Base-by-base conservation (phyloP, 2,113 vertebrate species). In the Actenoides lindsayi region DNA sequence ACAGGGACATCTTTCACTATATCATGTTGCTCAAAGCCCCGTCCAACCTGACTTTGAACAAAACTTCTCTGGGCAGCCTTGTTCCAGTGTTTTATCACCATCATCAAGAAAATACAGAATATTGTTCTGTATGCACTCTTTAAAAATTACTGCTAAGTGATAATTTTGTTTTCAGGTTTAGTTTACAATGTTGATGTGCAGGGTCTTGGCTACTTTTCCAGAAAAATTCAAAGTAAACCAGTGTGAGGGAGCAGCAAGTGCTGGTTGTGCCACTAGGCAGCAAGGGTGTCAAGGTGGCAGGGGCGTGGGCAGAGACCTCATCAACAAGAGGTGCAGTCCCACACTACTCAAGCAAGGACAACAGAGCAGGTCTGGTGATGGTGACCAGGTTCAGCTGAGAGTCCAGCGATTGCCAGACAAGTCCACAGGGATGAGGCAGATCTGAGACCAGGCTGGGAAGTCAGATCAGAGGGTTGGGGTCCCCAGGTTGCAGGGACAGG, bases 251-350 rank as follows among this genome's bases (percentile, higher is more conserved):
- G 50, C 84, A 89, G 65, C 28, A 59, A 24, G 13, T 18, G n/a
- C 27, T 67, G 31, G 12, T 63, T 37, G 33, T 23, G 81, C 21
- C 9, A 6, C 7, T 15, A 21, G 30, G 31, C 42, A 37, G 37
- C 0, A 0, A 60, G 44, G 10, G 14, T 68, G 70, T 24, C 10
- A 6, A 1, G 48, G 27, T 27, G 2, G 6, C 60, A 56, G 69
- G 18, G 42, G 13, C 64, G 37, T 1, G 2, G 87, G 41, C 57
- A 88, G 68, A 44, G 57, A 27, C 42, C 48, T 87, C 3, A 0
- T 31, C 6, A 14, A 16, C 1, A 3, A 74, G 48, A 13, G 5
- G 6, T 33, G 24, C 3, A 5, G 70, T 59, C 11, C 31, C 15
- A 13, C 1, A 0, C 10, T 68, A 2, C 35, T 33, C 3, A 4